A percentile compares a stretch with the other conserved stretches of the same genome.
Conservation (phyloP, 2,113 vertebrate genomes). For the Nothobranchius kuhntae region DNA sequence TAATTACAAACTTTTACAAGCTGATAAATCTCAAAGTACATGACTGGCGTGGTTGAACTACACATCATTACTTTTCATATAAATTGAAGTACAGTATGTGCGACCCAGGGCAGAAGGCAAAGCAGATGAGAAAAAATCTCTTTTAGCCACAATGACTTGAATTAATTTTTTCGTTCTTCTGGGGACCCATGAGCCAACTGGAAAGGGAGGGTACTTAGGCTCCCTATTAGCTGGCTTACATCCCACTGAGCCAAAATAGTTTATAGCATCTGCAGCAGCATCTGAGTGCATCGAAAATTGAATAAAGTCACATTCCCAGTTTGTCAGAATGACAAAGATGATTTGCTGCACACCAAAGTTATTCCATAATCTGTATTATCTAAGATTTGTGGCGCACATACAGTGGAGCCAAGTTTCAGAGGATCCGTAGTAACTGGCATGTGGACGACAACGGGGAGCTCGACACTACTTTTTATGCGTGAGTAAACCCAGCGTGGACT, state of each 20-base stretch:
- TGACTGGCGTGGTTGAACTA: too few relatives aligned
- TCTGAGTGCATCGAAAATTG: conserved; percentile 19
- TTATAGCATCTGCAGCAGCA: conserved; percentile 9
- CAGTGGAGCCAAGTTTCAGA: background rate
- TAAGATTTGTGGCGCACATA: background rate
- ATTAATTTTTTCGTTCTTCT: too few relatives aligned
- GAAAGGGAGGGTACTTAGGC: too few relatives aligned
- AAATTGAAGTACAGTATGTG: too few relatives aligned
- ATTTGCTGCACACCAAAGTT: conserved; percentile 16
- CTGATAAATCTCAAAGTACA: too few relatives aligned
- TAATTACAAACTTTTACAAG: too few relatives aligned
- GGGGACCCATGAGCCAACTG: too few relatives aligned
- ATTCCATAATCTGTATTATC: conserved; percentile 4
- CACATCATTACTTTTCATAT: too few relatives aligned
- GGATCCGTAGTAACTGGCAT: conserved; percentile 32
- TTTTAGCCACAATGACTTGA: too few relatives aligned
- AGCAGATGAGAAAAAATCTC: too few relatives aligned
- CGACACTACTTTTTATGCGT: conserved; percentile 49
- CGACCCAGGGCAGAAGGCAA: too few relatives aligned
- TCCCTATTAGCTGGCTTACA: background rate
- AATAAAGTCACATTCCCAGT: conserved; percentile 8
- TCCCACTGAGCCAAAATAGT: background rate
- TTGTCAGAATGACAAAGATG: conserved; percentile 1
- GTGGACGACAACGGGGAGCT: conserved; percentile 51
- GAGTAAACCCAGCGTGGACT: conserved; percentile 48